Base-by-base conservation (phyloP, 2,113 vertebrate species). In the Platysteira castanea region DNA sequence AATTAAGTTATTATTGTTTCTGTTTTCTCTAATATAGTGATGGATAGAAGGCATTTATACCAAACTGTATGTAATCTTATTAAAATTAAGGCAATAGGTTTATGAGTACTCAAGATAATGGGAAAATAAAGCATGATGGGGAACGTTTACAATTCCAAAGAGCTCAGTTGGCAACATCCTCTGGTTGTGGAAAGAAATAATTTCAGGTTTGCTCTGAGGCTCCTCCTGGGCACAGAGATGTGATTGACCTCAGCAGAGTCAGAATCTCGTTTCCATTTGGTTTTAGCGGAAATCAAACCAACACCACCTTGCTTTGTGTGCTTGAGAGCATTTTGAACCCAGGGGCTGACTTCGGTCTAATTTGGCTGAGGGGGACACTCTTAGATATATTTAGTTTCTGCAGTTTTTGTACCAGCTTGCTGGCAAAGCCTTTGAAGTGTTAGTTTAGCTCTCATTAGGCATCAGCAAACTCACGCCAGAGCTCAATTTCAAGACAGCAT, bases 1-100 rank as follows among this genome's bases (percentile, higher is more conserved):
- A 97, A 97, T 97, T 88, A 96, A 89, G 94, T 89, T 95, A 80
- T 96, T 93, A 96, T 94, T 94, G 90, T 96, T 96, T 82, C 88
- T 96, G 49, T 85, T 96, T 89, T 73, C 89, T 91, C 84, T 95
- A 92, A 93, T 88, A 49, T 13, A 44, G 54, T 94, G 96, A 97
- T 89, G 90, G 77, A 96, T 96, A 82, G 90, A 59, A 96, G 53
- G 65, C 85, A 90, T 89, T 96, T 93, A 77, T 87, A 78, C 46
- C 14, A 20, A 96, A 96, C 83, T 90, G 69, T 73, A 44, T 44
- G 74, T 92, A 96, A 83, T 80, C 75, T 92, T 95, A 84, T 65
- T 95, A 94, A 96, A 91, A 94, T 94, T 74, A 95, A 90, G 87
- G 64, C 54, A 85, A 70, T 47, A 73, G 44, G 49, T 88, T 97